These are phyloP conservation scores for Ophonus ardosiacus DNA, from an alignment of 2,888 invertebrate genomes.

Conservation along the genomic window DNA sequence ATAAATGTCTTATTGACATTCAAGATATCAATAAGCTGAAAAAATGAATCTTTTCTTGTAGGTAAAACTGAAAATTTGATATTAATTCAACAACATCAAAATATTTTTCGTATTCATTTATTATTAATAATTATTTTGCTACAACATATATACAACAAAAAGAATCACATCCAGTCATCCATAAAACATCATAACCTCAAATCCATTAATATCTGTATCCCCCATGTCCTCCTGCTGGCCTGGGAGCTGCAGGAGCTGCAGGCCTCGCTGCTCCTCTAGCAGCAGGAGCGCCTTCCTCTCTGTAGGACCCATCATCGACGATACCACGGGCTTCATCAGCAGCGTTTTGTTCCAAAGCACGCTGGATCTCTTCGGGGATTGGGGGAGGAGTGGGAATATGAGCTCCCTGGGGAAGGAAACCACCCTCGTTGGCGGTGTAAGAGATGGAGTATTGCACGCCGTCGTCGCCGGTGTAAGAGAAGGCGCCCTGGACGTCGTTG, in stretches of 20 bases:
- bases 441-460: constrained; percentile 78
- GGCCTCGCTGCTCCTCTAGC: neutral
- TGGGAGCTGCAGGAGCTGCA: neutral
- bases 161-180: neutral
- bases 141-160: constrained; percentile 34
- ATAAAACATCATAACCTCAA: neutral
- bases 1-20: too few relatives aligned
- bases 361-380: constrained; percentile 79
- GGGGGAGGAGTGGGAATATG: constrained; percentile 80
- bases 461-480: constrained; percentile 80
- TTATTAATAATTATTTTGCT: constrained; percentile 18
- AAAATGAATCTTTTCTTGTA: too few relatives aligned
- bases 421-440: constrained; percentile 80
- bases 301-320: constrained; percentile 65
- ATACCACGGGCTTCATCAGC: constrained; percentile 70
- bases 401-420: constrained; percentile 78
- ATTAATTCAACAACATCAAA: neutral
- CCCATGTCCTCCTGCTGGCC: neutral
- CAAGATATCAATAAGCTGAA: too few relatives aligned
- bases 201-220: constrained; percentile 35
- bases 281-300: neutral
- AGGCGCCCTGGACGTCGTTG: constrained; percentile 77
- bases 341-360: constrained; percentile 75
- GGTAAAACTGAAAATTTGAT: neutral
- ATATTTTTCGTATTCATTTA: constrained; percentile 1